These are phyloP conservation scores for Scolopax bukidnonensis DNA, from an alignment of 2,797 vertebrate genomes.

Conservation along the genomic window DNA sequence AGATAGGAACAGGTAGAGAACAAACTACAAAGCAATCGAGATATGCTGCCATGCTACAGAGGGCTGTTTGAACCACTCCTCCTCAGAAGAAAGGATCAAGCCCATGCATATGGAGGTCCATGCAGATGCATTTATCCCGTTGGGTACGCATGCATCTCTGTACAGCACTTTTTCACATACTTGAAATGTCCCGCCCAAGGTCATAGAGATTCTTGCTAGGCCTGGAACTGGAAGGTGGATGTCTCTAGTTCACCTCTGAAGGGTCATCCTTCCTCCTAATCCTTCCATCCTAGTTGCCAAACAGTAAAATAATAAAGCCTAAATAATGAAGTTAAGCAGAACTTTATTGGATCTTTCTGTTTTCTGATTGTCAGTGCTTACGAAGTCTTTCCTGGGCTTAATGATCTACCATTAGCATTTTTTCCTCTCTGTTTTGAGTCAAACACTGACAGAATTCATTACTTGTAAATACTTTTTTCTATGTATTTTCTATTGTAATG, in stretches of 20 bases:
- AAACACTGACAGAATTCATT: background rate
- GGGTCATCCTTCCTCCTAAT: background rate
- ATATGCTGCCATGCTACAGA: background rate
- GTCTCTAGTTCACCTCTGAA: conserved; percentile 1
- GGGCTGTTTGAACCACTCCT: background rate
- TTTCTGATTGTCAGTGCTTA: background rate
- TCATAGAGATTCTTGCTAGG: background rate
- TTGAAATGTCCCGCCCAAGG: background rate
- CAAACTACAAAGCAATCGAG: background rate
- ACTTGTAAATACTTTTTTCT: background rate
- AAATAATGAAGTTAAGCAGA: background rate
- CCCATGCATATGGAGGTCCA: fast-evolving
- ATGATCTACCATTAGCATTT: background rate
- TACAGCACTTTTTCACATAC: background rate
- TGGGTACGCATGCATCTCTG: background rate
- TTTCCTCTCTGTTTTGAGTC: background rate
- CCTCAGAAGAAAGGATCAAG: background rate
- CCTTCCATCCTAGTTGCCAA: background rate
- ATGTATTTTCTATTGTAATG: background rate
- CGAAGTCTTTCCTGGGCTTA: background rate
- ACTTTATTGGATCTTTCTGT: background rate
- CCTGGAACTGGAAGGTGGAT: background rate
- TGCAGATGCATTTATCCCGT: background rate
- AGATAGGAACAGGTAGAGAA: background rate
- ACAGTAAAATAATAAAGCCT: background rate